These are phyloP conservation scores for Goniozus legneri DNA, from an alignment of 1,140 invertebrate species.

Conservation along the genomic window DNA sequence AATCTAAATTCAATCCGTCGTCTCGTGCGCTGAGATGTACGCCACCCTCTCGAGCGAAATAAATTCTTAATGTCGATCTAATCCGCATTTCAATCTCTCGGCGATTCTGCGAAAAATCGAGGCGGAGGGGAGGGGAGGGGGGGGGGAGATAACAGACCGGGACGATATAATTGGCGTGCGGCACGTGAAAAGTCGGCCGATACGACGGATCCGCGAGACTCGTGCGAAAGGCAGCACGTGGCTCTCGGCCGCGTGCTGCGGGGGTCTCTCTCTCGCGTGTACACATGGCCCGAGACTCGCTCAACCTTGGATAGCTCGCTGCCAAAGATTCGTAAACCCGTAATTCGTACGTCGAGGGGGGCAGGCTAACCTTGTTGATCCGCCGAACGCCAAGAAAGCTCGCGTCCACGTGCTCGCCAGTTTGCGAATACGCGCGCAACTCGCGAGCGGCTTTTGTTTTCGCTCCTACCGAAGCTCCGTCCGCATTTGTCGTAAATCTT, in stretches of 20 bases:
- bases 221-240: constrained; percentile 23
- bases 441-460: too few relatives aligned
- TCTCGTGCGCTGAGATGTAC: too few relatives aligned
- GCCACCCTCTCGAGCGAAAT: too few relatives aligned
- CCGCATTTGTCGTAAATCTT: too few relatives aligned
- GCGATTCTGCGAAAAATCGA: too few relatives aligned
- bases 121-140: too few relatives aligned
- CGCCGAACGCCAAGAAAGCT: constrained; percentile 33
- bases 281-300: constrained; percentile 28
- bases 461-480: too few relatives aligned
- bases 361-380: constrained; percentile 36
- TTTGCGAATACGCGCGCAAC: constrained; percentile 6
- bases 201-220: neutral
- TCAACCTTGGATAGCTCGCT: constrained; percentile 34
- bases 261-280: constrained; percentile 25
- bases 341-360: constrained; percentile 27
- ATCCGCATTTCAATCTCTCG: too few relatives aligned
- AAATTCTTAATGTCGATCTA: too few relatives aligned
- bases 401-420: constrained; percentile 24
- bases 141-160: too few relatives aligned
- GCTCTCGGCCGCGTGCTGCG: constrained; percentile 11
- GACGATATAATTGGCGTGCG: too few relatives aligned
- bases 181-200: too few relatives aligned
- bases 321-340: constrained; percentile 44
- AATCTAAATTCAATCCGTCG: neutral